A percentile compares a stretch with the other conserved stretches of the same genome.
phyloP scores from a whole-genome alignment of 2,797 vertebrate genomes.

The Phoxinus dragarum region DNA sequence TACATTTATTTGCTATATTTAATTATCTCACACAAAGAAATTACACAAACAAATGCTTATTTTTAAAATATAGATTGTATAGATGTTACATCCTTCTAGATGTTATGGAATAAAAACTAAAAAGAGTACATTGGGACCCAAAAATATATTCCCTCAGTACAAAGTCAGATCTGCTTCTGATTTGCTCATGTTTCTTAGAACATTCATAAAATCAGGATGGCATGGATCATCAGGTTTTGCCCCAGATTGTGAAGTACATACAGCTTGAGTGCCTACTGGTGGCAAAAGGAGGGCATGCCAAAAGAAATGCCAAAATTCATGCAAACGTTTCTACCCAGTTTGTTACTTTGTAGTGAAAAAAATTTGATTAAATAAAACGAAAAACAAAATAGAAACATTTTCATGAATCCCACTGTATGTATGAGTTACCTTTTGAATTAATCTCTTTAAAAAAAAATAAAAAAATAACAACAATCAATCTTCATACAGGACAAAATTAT shows the following conservation, averaged over 20 bases:
- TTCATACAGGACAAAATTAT: neutral
- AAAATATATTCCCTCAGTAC: neutral
- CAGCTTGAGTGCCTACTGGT: neutral
- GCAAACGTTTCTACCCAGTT: neutral
- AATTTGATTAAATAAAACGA: neutral
- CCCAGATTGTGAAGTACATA: neutral
- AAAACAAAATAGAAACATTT: neutral
- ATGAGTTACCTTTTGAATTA: neutral
- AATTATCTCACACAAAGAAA: neutral
- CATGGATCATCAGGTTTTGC: neutral
- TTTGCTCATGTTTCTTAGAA: neutral
- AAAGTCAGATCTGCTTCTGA: neutral
- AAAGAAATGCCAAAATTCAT: neutral
- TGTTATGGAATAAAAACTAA: neutral
- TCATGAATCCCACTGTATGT: neutral
- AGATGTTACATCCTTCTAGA: neutral
- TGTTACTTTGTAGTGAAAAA: neutral
- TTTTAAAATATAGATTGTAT: neutral
- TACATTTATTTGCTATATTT: neutral
- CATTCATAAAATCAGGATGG: neutral
- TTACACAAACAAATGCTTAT: neutral
- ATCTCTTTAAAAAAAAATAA: neutral
- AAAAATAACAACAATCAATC: neutral
- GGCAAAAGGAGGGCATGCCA: neutral
- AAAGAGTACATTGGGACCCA: neutral